A percentile compares a stretch with the other conserved stretches of the same genome.
phyloP scores from a whole-genome alignment of 2,797 vertebrate species.

The Melanotaenia parkinsoni region DNA sequence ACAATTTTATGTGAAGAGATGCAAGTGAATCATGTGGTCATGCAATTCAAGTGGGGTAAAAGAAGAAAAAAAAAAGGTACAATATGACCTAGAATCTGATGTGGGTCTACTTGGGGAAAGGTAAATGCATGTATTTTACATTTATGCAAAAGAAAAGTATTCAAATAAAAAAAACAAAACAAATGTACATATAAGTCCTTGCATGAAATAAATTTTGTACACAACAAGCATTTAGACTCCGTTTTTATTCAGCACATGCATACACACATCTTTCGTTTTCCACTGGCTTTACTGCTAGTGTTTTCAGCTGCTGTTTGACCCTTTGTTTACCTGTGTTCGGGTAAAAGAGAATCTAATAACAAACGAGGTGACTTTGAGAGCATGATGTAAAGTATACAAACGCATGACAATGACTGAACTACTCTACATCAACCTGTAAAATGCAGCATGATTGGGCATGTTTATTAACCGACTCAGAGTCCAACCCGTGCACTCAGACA shows the following conservation, averaged over 20 bases:
- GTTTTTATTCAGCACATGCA: constrained; percentile 85
- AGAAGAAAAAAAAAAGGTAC: constrained; percentile 46
- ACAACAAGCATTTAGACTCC: constrained; percentile 84
- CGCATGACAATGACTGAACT: constrained; percentile 77
- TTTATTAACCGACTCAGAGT: constrained; percentile 69
- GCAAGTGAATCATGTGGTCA: constrained; percentile 77
- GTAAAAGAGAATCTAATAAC: constrained; percentile 64
- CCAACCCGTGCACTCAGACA: constrained; percentile 69
- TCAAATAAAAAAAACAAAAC: constrained; percentile 78
- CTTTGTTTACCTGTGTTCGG: constrained; percentile 38
- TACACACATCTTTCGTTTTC: constrained; percentile 70
- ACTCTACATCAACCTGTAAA: constrained; percentile 58
- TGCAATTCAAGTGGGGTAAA: constrained; percentile 71
- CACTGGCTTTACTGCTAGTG: constrained; percentile 52
- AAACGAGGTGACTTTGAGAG: constrained; percentile 68
- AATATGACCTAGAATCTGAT: constrained; percentile 67
- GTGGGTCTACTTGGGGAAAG: constrained; percentile 91
- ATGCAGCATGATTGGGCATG: constrained; percentile 80
- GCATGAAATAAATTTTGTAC: constrained; percentile 99
- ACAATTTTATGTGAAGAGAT: constrained; percentile 85
- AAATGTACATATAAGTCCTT: constrained; percentile 88
- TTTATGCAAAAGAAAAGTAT: constrained; percentile 94
- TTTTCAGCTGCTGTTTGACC: constrained; percentile 72
- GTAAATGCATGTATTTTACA: constrained; percentile 97
- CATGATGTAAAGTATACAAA: constrained; percentile 71